Evolutionary conservation across 2,888 invertebrate species (phyloP).

Genomic region (Nomada lathburiana): DNA sequence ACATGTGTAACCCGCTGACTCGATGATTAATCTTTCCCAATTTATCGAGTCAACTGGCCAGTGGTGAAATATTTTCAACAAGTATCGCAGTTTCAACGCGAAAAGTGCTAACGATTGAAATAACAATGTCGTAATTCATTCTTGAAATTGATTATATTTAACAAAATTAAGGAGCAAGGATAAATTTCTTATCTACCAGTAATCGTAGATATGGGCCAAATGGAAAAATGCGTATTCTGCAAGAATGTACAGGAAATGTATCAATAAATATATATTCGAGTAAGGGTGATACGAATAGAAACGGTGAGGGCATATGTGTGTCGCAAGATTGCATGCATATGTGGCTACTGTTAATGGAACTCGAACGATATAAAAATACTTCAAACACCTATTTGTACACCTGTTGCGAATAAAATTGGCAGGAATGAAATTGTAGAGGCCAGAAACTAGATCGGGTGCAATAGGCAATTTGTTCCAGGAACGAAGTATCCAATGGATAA

Average conservation of each 20-base stretch:
- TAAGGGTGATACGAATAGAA: not conserved
- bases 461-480: not conserved
- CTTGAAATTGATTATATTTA: not conserved
- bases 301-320: not conserved
- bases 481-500: not conserved
- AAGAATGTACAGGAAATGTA: no score
- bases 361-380: not conserved
- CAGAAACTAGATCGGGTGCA: not conserved
- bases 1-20: slow-evolving; percentile 14
- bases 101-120: not conserved
- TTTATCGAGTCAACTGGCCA: not conserved
- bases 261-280: no score
- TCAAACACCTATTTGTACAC: not conserved
- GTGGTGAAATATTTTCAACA: slow-evolving; percentile 1
- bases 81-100: not conserved
- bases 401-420: not conserved
- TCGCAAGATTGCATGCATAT: no score
- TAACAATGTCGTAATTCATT: not conserved
- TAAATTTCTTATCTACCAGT: no score
- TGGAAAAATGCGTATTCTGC: no score
- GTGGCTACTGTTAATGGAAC: not conserved
- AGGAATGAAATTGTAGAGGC: not conserved
- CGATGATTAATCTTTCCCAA: slow-evolving; percentile 50
- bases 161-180: not conserved
- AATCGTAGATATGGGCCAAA: no score